phyloP scores from a whole-genome alignment of 2,888 invertebrate genomes.

The Brenthis daphne region DNA sequence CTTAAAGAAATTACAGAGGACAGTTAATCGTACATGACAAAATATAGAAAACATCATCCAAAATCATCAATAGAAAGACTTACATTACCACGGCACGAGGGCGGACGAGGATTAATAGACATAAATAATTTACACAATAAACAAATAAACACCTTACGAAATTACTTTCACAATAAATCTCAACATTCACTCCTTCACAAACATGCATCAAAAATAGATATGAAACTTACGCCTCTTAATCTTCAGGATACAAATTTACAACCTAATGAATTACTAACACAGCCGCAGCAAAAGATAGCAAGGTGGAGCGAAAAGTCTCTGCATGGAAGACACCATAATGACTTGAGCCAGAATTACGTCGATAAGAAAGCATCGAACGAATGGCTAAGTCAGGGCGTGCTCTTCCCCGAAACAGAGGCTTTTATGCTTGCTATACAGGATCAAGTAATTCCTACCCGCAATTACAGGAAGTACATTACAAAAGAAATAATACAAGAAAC shows the following conservation, averaged over 20 bases:
- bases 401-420: neutral
- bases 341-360: constrained; percentile 29
- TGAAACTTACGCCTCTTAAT: neutral
- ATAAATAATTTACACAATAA: constrained; percentile 4
- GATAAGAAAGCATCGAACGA: constrained; percentile 33
- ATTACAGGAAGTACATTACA: too few relatives aligned
- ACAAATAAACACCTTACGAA: neutral
- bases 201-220: neutral
- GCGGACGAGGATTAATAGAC: neutral
- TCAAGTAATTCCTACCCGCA: neutral
- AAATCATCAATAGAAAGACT: neutral
- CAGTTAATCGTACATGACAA: neutral
- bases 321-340: constrained; percentile 30
- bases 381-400: neutral
- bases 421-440: constrained; percentile 4
- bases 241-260: neutral
- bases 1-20: neutral
- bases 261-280: neutral
- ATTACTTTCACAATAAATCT: too few relatives aligned
- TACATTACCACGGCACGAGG: neutral
- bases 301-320: constrained; percentile 26
- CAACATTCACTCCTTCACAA: too few relatives aligned
- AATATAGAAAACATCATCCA: constrained; percentile 5
- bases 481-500: too few relatives aligned
- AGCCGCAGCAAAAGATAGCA: constrained; percentile 5